Base-by-base conservation (phyloP, 1,140 invertebrate species). In the Rhysida immarginata region DNA sequence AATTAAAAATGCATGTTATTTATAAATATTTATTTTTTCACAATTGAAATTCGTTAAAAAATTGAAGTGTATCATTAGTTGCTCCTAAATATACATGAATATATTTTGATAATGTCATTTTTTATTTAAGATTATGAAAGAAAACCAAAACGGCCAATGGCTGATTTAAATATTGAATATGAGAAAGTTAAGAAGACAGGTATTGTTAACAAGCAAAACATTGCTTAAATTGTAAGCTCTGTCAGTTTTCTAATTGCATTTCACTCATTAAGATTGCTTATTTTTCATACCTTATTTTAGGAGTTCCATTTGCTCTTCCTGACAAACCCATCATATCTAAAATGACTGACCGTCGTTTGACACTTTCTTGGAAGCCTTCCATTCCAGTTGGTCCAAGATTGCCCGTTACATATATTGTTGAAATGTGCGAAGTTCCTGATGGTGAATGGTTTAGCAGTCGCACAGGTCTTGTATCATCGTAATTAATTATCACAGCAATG, bases 351-450 rank as follows among this genome's bases (percentile, higher is more conserved):
- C 75, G 85, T 3, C 78, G 82, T 52, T 75, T 91, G 20, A 88
- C 88, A 0, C 71, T 96, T 8, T 87, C 85, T 0, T 97, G 92
- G 93, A 85, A 84, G 61, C 89, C 92, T 2, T 91, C 88, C 2
- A 82, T 92, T 25, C 84, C 87, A 0, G 75, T 82, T 56, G 81
- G 80, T 26, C 83, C 86, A 0, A 73, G 84, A 42, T 76, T 81
- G 58, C 90, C 90, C 0, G 87, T 93, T 21, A 95, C 90, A 2
- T 98, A 97, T 64, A 81, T 86, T 66, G 80, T 98, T 44, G 92
- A 98, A 75, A 94, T 93, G 84, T 83, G 82, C 64, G 85, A 91
- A 64, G 74, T 85, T 52, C 87, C 91, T 18, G 80, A 88, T 65
- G 83, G 89, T 46, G 85, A 92, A 62, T 88, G 89, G 89, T 84